These are phyloP conservation scores for Callipepla californica DNA, from an alignment of 2,113 vertebrate genomes.

Conservation along the genomic window DNA sequence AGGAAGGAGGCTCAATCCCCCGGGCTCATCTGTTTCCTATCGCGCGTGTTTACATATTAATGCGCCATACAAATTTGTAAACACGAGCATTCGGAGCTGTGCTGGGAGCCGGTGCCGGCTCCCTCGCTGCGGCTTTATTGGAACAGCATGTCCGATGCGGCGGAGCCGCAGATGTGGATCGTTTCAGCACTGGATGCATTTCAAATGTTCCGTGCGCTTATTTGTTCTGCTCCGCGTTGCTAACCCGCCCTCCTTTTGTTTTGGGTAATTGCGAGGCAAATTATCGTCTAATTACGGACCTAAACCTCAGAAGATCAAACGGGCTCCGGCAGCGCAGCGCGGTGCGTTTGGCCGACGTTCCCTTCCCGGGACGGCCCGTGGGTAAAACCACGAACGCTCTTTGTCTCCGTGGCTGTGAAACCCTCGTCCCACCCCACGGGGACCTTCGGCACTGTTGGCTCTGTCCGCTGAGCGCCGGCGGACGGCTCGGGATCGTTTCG, in stretches of 20 bases:
- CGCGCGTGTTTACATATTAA: slow-evolving; percentile 76
- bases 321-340: background rate
- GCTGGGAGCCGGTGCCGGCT: slow-evolving; percentile 67
- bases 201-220: slow-evolving; percentile 70
- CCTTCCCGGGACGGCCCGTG: slow-evolving; percentile 21
- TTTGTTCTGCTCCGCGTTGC: slow-evolving; percentile 70
- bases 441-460: accelerated
- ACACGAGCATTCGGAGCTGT: slow-evolving; percentile 75
- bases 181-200: slow-evolving; percentile 64
- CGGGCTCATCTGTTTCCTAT: slow-evolving; percentile 74
- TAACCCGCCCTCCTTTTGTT: slow-evolving; percentile 72
- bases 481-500: slow-evolving; percentile 1
- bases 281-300: slow-evolving; percentile 77
- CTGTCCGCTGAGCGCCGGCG: background rate
- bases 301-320: slow-evolving; percentile 68
- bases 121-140: slow-evolving; percentile 76
- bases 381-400: background rate
- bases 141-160: slow-evolving; percentile 71
- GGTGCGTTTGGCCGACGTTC: slow-evolving; percentile 45
- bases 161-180: slow-evolving; percentile 51
- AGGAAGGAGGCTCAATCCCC: slow-evolving; percentile 18
- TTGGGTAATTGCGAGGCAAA: slow-evolving; percentile 77
- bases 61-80: slow-evolving; percentile 83
- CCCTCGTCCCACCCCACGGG: background rate
- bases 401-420: slow-evolving; percentile 1